Conservation (phyloP, 2,113 vertebrate genomes). For the Pseudorasbora parva region DNA sequence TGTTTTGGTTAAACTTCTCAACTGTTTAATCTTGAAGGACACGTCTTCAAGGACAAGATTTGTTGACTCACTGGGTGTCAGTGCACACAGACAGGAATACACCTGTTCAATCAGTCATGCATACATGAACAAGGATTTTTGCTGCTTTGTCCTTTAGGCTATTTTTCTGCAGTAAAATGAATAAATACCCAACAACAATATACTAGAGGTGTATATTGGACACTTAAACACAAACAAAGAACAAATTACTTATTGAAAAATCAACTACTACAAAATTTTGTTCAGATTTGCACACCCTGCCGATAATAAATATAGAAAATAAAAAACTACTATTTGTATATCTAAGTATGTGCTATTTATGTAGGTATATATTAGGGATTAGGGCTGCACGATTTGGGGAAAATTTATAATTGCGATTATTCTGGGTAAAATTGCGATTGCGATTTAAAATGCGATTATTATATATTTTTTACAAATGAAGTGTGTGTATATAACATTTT, state of each 20-base stretch:
- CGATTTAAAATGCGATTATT: too few relatives aligned
- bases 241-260: not conserved
- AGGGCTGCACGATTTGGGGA: too few relatives aligned
- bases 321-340: too few relatives aligned
- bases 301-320: too few relatives aligned
- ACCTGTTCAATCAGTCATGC: constrained; percentile 26
- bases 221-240: not conserved
- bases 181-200: constrained; percentile 2
- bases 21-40: constrained; percentile 4
- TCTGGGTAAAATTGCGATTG: too few relatives aligned
- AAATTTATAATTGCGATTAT: too few relatives aligned
- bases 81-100: constrained; percentile 10
- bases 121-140: not conserved
- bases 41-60: constrained; percentile 6
- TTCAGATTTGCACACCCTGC: too few relatives aligned
- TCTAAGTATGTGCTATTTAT: too few relatives aligned
- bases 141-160: constrained; percentile 5
- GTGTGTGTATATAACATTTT: too few relatives aligned
- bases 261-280: too few relatives aligned
- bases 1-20: not conserved
- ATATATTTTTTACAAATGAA: too few relatives aligned
- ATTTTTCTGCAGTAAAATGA: not conserved
- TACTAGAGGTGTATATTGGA: not conserved
- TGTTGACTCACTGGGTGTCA: not conserved
- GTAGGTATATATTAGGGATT: too few relatives aligned